Evolutionary conservation across 2,888 invertebrate genomes (phyloP).

Genomic region (Mesochorus sp.): DNA sequence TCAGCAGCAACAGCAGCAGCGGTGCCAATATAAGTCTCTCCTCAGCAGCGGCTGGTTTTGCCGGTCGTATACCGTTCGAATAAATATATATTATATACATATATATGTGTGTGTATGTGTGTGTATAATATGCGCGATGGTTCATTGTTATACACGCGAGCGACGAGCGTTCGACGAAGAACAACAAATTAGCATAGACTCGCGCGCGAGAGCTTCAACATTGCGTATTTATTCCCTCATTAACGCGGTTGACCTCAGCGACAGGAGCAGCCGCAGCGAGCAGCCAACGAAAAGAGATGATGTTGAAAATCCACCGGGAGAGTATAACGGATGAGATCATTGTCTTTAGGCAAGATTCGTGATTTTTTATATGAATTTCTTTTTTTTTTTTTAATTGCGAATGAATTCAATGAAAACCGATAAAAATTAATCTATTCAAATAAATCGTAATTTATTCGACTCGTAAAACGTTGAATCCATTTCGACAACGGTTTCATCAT

Average conservation of each 20-base stretch:
- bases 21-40: constrained; percentile 66
- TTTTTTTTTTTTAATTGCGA: too few species aligned
- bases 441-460: too few species aligned
- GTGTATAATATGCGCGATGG: too few species aligned
- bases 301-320: not conserved
- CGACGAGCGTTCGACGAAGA: constrained; percentile 44
- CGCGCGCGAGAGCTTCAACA: constrained; percentile 47
- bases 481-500: too few species aligned
- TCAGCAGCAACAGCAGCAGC: constrained; percentile 45
- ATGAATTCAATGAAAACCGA: too few species aligned
- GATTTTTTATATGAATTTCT: too few species aligned
- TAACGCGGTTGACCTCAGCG: constrained; percentile 66
- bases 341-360: too few species aligned
- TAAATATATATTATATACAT: not conserved
- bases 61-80: not conserved
- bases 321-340: not conserved
- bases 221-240: constrained; percentile 72
- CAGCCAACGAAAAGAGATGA: constrained; percentile 9
- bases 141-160: constrained; percentile 64
- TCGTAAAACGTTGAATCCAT: too few species aligned
- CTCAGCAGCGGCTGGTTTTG: constrained; percentile 43
- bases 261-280: constrained; percentile 1
- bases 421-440: too few species aligned
- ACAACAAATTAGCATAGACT: constrained; percentile 71
- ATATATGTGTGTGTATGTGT: constrained; percentile 3